phyloP scores from a whole-genome alignment of 2,888 invertebrate species.

The Dysmachus trigonus region DNA sequence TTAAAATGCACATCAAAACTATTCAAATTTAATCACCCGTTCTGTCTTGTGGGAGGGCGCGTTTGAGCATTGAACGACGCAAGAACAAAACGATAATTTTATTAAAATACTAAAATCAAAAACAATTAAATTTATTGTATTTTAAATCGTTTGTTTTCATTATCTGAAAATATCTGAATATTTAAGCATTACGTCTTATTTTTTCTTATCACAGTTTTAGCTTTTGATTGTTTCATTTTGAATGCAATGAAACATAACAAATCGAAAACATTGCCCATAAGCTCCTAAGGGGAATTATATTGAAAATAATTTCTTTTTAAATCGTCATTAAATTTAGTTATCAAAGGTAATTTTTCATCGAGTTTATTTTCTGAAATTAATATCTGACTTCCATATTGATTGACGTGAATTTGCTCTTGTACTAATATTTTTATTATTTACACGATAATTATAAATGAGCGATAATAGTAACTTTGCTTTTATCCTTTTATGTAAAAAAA shows the following conservation, averaged over 20 bases:
- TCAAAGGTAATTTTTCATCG: not conserved
- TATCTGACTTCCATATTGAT: not conserved
- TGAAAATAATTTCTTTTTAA: not conserved
- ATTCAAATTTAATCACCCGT: constrained; percentile 45
- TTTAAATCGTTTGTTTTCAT: constrained; percentile 9
- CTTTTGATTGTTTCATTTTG: constrained; percentile 47
- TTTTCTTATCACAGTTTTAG: constrained; percentile 48
- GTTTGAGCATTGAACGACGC: constrained; percentile 43
- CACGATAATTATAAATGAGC: too few species aligned
- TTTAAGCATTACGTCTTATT: constrained; percentile 21
- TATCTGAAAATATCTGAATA: constrained; percentile 30
- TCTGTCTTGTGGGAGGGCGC: constrained; percentile 49
- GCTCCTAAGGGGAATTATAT: not conserved
- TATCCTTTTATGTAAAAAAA: too few species aligned
- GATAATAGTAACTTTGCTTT: too few species aligned
- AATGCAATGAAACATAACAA: constrained; percentile 19
- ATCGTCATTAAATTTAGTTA: not conserved
- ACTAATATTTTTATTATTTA: not conserved
- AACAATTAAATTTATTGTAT: not conserved
- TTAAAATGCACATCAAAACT: constrained; percentile 40
- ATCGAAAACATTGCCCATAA: not conserved
- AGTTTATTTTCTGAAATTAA: not conserved
- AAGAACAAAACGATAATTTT: not conserved
- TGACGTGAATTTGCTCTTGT: too few species aligned
- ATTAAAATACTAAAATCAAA: not conserved